A percentile compares a stretch with the other conserved stretches of the same genome.
Evolutionary conservation across 2,888 invertebrate species (phyloP).

Genomic region (Sepiola atlantica): DNA sequence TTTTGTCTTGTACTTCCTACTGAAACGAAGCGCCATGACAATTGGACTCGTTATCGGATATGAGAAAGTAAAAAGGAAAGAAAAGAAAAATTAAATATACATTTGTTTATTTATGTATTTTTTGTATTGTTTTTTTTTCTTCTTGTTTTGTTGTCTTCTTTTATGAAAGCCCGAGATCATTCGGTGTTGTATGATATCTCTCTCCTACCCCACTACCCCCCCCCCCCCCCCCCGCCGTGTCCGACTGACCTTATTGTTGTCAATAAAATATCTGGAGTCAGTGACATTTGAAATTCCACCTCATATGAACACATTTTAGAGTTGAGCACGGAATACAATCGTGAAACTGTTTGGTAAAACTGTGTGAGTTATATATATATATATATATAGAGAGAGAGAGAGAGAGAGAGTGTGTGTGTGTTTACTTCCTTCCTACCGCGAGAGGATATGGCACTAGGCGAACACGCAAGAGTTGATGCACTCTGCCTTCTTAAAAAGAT

Average conservation of each 20-base stretch:
- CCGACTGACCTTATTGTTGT: background rate
- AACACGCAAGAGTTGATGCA: too few species aligned
- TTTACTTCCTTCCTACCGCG: too few species aligned
- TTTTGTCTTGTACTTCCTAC: too few species aligned
- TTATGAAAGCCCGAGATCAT: background rate
- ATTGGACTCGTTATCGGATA: too few species aligned
- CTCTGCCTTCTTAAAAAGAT: too few species aligned
- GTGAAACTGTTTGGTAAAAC: background rate
- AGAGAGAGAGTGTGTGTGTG: too few species aligned
- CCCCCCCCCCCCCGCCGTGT: background rate
- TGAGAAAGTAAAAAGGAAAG: too few species aligned
- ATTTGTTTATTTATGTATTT: background rate
- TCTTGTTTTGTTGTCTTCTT: background rate
- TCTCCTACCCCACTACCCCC: too few species aligned
- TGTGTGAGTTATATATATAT: background rate
- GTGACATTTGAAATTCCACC: background rate
- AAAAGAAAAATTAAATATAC: background rate
- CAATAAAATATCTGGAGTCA: background rate
- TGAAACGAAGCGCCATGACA: too few species aligned
- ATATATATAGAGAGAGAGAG: too few species aligned
- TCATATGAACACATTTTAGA: background rate
- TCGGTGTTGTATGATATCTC: background rate
- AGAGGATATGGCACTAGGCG: too few species aligned
- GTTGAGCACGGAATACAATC: background rate
- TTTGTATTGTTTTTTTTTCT: background rate